Percentiles rank a stretch among this genome's conserved stretches.
Evolutionary conservation across 1,140 invertebrate genomes (phyloP).

Genomic region (Hylaeus anthracinus): DNA sequence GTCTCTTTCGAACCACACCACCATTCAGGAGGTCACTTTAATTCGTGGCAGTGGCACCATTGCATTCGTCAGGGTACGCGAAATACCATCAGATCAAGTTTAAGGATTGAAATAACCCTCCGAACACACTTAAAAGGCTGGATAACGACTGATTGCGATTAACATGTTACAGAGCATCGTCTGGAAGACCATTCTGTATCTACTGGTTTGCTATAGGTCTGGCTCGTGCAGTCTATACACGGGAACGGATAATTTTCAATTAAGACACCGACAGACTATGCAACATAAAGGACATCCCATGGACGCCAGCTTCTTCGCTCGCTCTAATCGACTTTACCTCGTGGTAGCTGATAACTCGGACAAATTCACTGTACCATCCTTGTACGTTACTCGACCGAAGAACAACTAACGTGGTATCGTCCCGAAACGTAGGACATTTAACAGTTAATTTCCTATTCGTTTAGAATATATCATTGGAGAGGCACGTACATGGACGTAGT

Average conservation of each 20-base stretch:
- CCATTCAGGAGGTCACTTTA: conserved; percentile 27
- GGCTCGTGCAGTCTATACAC: conserved; percentile 58
- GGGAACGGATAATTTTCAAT: conserved; percentile 3
- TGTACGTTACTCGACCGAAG: conserved; percentile 42
- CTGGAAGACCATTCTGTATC: conserved; percentile 58
- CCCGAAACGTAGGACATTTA: too few species aligned
- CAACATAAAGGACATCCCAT: conserved; percentile 30
- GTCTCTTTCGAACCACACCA: conserved; percentile 28
- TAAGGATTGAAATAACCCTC: neutral
- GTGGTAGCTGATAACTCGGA: conserved; percentile 55
- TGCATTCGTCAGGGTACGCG: conserved; percentile 58
- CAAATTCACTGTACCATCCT: conserved; percentile 46
- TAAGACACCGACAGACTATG: conserved; percentile 58
- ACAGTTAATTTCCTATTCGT: neutral
- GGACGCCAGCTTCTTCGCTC: conserved; percentile 67
- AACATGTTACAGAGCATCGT: conserved; percentile 48
- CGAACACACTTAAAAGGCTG: too few species aligned
- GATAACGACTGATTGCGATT: neutral
- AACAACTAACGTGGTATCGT: too few species aligned
- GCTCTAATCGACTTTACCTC: conserved; percentile 59
- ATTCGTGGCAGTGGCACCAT: neutral
- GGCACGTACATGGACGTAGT: conserved; percentile 70
- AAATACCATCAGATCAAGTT: neutral
- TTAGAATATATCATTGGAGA: conserved; percentile 73
- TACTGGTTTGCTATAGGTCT: conserved; percentile 60